A percentile compares a stretch with the other conserved stretches of the same genome.
phyloP scores from a whole-genome alignment of 2,797 vertebrate species.

The Tapirus indicus region DNA sequence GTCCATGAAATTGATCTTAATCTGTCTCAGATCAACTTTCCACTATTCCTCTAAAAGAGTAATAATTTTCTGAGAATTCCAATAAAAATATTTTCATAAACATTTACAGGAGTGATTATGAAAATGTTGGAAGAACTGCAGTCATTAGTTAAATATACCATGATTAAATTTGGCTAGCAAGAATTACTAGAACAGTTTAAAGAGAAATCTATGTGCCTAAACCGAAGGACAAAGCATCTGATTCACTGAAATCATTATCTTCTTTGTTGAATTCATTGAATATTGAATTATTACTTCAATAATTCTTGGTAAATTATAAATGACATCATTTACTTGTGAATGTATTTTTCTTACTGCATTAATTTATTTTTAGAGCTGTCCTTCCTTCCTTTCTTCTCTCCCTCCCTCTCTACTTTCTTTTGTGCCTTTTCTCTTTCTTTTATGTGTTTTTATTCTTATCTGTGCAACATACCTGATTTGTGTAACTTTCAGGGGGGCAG shows the following conservation, averaged over 20 bases:
- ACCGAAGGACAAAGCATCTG: background rate
- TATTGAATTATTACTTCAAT: background rate
- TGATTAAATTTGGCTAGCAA: background rate
- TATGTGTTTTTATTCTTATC: background rate
- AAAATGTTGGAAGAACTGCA: background rate
- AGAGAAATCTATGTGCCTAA: background rate
- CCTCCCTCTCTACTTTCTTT: background rate
- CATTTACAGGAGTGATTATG: background rate
- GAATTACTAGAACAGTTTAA: background rate
- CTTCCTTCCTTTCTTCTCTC: background rate
- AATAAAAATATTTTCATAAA: conserved; percentile 45
- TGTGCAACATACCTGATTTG: background rate
- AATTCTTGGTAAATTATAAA: background rate
- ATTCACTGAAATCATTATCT: conserved; percentile 5
- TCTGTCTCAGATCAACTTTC: background rate
- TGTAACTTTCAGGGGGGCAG: background rate
- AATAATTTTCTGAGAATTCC: background rate
- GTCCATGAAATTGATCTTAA: background rate
- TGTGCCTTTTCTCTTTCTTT: background rate
- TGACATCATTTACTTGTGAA: background rate
- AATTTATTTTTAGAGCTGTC: background rate
- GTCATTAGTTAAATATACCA: background rate
- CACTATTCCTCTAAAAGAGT: background rate
- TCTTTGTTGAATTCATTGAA: background rate
- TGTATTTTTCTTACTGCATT: background rate